These are phyloP conservation scores for Pterostichus niger DNA, from an alignment of 2,888 invertebrate genomes.

Conservation along the genomic window DNA sequence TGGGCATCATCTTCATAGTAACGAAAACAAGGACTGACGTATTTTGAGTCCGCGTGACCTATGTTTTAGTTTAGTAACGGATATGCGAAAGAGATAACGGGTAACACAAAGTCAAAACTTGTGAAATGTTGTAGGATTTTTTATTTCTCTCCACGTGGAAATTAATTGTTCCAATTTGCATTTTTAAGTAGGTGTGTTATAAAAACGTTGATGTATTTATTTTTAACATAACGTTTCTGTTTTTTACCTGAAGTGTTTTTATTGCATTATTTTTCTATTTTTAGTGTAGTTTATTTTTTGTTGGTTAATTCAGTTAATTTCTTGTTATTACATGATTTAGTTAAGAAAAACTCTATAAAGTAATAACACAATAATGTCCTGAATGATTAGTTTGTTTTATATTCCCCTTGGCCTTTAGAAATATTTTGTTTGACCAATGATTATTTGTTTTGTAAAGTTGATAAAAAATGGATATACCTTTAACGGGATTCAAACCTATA, in stretches of 20 bases:
- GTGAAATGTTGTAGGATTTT: background rate
- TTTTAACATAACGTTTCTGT: background rate
- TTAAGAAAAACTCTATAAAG: background rate
- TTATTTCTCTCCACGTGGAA: background rate
- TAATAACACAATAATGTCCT: background rate
- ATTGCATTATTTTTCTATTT: background rate
- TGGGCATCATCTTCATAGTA: too few relatives aligned
- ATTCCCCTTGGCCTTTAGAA: too few relatives aligned
- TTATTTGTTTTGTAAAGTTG: too few relatives aligned
- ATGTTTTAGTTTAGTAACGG: background rate
- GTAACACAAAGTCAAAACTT: background rate
- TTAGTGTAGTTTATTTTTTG: background rate
- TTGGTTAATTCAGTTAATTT: slow-evolving; percentile 2
- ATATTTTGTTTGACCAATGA: too few relatives aligned
- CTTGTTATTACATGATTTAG: background rate
- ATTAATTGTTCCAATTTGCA: background rate
- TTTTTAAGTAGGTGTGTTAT: background rate
- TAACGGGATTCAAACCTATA: too few relatives aligned
- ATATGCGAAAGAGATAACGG: background rate
- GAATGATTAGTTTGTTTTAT: too few relatives aligned
- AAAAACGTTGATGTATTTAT: slow-evolving; percentile 8
- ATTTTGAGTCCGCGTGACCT: too few relatives aligned
- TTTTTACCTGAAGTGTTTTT: background rate
- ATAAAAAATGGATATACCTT: too few relatives aligned
- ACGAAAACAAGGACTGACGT: too few relatives aligned